phyloP scores from a whole-genome alignment of 2,797 vertebrate species.

The Sebastolobus alascanus region DNA sequence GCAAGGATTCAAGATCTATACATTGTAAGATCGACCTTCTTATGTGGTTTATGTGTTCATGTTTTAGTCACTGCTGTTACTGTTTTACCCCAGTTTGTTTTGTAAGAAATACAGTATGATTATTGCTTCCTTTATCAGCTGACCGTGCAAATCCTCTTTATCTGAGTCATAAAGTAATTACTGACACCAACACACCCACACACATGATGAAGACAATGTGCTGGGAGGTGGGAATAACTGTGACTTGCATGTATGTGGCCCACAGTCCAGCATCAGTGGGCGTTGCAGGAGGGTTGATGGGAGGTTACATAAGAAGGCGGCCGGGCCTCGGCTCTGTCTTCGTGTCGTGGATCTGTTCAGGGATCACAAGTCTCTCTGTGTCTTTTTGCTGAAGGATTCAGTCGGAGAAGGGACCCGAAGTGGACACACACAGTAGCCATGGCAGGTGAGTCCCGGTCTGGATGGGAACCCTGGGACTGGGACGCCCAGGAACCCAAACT shows the following conservation, averaged over 20 bases:
- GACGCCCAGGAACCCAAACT: background rate
- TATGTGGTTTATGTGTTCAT: background rate
- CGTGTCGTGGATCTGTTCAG: background rate
- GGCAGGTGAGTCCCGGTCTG: conserved; percentile 76
- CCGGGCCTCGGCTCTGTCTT: conserved; percentile 2
- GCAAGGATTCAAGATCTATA: background rate
- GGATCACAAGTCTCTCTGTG: conserved; percentile 18
- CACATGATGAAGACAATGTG: conserved; percentile 5
- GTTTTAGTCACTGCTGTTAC: background rate
- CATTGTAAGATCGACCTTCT: background rate
- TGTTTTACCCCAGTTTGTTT: background rate
- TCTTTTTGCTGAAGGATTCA: conserved; percentile 65
- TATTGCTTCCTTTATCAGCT: background rate
- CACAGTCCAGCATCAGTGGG: conserved; percentile 51
- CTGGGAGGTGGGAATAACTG: background rate
- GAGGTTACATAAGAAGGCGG: conserved; percentile 64
- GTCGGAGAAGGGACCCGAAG: conserved; percentile 20
- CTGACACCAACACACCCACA: conserved; percentile 7
- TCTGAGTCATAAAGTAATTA: conserved; percentile 55
- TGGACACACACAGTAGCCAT: conserved; percentile 63
- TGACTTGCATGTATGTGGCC: conserved; percentile 6
- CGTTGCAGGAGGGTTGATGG: conserved; percentile 23
- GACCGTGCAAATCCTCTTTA: conserved; percentile 2
- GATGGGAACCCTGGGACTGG: background rate
- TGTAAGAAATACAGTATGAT: background rate